Conservation (phyloP, 2,113 vertebrate genomes). For the Myotis yumanensis region DNA sequence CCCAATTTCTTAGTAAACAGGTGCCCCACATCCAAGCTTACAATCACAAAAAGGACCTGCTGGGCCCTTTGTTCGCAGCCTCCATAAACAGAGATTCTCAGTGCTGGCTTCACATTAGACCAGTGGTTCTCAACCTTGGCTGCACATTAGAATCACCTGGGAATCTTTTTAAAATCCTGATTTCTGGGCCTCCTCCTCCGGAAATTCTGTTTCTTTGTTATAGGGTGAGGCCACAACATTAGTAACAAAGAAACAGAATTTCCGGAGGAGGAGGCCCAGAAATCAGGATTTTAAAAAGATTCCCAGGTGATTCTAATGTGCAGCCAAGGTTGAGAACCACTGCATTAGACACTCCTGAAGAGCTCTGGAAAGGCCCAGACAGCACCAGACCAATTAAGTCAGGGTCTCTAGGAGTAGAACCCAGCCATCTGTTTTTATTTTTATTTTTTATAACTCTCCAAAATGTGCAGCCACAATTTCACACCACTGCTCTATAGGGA, state of each 20-base stretch:
- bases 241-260: too few species aligned
- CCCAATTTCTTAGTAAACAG: conserved; percentile 60
- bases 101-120: neutral
- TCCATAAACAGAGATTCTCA: neutral
- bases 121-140: too few species aligned
- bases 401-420: neutral
- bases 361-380: neutral
- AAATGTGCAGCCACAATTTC: neutral
- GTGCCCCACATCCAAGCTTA: conserved; percentile 30
- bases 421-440: neutral
- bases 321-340: too few species aligned
- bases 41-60: conserved; percentile 17
- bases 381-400: neutral
- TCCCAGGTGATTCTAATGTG: too few species aligned
- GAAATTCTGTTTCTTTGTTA: too few species aligned
- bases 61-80: neutral
- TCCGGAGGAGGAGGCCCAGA: too few species aligned
- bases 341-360: neutral
- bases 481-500: neutral
- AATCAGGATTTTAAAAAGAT: too few species aligned
- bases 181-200: too few species aligned
- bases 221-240: too few species aligned
- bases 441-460: neutral
- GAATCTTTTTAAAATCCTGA: too few species aligned
- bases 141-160: too few species aligned